Percentiles rank a stretch among this genome's conserved stretches.
Evolutionary conservation across 2,113 vertebrate species (phyloP).

Genomic region (Heterochromis multidens): DNA sequence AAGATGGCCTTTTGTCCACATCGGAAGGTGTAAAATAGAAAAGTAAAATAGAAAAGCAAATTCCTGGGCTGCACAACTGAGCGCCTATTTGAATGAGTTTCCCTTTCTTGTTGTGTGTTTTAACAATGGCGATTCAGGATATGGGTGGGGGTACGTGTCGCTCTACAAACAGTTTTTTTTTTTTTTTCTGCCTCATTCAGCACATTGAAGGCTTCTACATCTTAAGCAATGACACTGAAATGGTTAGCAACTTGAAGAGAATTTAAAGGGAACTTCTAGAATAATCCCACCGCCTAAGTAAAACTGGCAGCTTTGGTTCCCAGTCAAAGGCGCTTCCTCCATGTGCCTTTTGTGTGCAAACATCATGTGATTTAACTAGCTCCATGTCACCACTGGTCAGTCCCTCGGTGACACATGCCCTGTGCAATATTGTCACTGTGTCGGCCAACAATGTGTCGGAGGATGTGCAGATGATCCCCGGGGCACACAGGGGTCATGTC

Average conservation of each 20-base stretch:
- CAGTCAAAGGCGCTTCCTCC: slow-evolving; percentile 28
- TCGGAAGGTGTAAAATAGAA: slow-evolving; percentile 73
- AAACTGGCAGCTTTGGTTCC: slow-evolving; percentile 26
- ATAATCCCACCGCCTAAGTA: slow-evolving; percentile 15
- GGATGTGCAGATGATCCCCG: slow-evolving; percentile 75
- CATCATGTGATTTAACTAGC: slow-evolving; percentile 44
- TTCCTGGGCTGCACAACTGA: slow-evolving; percentile 72
- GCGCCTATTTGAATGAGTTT: slow-evolving; percentile 72
- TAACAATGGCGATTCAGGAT: slow-evolving; percentile 70
- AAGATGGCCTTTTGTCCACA: slow-evolving; percentile 69
- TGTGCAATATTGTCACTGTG: slow-evolving; percentile 60
- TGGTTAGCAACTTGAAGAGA: background rate
- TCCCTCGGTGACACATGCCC: slow-evolving; percentile 59
- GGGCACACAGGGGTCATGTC: slow-evolving; percentile 72
- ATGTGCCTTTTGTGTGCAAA: slow-evolving; percentile 59
- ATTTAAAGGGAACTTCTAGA: background rate
- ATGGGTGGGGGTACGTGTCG: slow-evolving; percentile 47
- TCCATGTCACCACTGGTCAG: slow-evolving; percentile 10
- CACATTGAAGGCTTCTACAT: background rate
- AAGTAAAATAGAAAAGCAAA: slow-evolving; percentile 80
- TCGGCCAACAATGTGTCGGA: slow-evolving; percentile 65
- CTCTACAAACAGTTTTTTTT: slow-evolving; percentile 52
- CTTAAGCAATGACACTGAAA: slow-evolving; percentile 5
- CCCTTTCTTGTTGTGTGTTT: slow-evolving; percentile 66
- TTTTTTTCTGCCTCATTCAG: slow-evolving; percentile 23